Evolutionary conservation across 2,888 invertebrate genomes (phyloP).

Genomic region (Pyrochroa serraticornis): DNA sequence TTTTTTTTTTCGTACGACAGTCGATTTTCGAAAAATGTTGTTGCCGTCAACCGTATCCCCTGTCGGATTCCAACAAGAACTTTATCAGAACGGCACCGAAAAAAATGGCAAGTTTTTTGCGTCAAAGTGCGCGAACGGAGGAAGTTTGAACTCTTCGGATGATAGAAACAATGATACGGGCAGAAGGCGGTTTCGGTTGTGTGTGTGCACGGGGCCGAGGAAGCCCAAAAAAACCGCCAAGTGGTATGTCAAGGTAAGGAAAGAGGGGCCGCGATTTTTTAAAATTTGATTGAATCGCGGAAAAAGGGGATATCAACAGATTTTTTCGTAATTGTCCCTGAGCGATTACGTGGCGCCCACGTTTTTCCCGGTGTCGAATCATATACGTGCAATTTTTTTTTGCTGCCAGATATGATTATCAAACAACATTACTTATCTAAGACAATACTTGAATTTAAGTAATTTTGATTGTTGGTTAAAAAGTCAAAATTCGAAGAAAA

Average conservation of each 20-base stretch:
- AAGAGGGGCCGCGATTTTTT: background rate
- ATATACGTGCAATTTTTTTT: no score
- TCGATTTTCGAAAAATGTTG: slow-evolving; percentile 42
- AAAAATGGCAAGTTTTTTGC: slow-evolving; percentile 53
- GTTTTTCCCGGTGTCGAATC: no score
- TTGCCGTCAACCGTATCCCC: slow-evolving; percentile 51
- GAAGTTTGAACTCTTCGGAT: slow-evolving; percentile 39
- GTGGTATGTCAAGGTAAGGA: slow-evolving; percentile 77
- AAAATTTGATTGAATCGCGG: no score
- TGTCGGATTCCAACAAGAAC: slow-evolving; percentile 50
- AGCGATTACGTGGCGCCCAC: no score
- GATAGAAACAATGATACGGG: slow-evolving; percentile 40
- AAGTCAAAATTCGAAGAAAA: no score
- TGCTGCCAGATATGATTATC: no score
- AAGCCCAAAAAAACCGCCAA: slow-evolving; percentile 63
- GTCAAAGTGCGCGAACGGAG: slow-evolving; percentile 46
- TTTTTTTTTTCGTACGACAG: background rate
- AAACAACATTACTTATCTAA: no score
- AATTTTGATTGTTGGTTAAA: no score
- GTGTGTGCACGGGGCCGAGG: slow-evolving; percentile 56
- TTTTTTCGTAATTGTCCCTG: no score
- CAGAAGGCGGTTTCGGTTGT: slow-evolving; percentile 51
- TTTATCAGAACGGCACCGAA: slow-evolving; percentile 50
- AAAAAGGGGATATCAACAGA: no score
- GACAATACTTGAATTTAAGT: no score